A percentile compares a stretch with the other conserved stretches of the same genome.
Conservation (phyloP, 2,797 vertebrate genomes). For the Lepilemur ruficaudatus region DNA sequence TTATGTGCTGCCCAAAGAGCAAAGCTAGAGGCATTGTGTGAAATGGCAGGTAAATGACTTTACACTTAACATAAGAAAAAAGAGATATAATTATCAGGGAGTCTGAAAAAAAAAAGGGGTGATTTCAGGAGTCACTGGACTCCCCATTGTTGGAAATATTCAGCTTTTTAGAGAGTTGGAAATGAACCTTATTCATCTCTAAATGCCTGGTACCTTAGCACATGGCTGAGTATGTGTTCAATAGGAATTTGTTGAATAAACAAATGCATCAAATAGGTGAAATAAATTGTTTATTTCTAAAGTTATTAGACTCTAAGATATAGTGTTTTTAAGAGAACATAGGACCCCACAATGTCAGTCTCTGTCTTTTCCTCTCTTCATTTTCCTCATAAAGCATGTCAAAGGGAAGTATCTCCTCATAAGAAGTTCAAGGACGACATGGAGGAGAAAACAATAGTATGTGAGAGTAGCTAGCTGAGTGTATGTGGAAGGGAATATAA, state of each 20-base stretch:
- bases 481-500: neutral
- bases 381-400: neutral
- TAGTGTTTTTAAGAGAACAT: neutral
- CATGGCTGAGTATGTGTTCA: neutral
- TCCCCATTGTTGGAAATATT: neutral
- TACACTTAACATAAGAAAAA: neutral
- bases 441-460: neutral
- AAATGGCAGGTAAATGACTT: neutral
- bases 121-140: neutral
- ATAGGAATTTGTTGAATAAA: neutral
- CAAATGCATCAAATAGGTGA: neutral
- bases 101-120: slow-evolving; percentile 14
- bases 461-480: neutral
- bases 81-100: neutral
- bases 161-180: neutral
- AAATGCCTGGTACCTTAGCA: neutral
- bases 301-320: neutral
- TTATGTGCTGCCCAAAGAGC: neutral
- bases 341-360: neutral
- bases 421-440: neutral
- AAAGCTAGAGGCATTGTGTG: neutral
- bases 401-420: neutral
- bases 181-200: slow-evolving; percentile 1
- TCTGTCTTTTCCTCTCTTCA: neutral
- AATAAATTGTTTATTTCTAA: neutral